Base-by-base conservation (phyloP, 1,140 invertebrate genomes). In the Drosophila fuyamai region DNA sequence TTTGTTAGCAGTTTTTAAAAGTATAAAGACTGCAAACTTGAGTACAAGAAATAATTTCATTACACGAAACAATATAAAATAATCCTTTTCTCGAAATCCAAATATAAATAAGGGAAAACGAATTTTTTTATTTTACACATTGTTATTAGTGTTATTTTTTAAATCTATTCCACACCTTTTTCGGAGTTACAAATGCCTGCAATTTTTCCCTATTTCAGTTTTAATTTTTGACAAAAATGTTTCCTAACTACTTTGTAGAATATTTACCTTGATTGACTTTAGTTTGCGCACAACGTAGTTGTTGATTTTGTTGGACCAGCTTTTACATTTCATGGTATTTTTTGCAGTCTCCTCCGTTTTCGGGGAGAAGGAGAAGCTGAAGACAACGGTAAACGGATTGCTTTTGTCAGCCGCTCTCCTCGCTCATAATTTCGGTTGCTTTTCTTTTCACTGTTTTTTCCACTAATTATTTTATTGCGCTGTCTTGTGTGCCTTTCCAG, bases 261-360 rank as follows among this genome's bases (percentile, higher is more conserved):
- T 79, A 90, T 73, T 92, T 92, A 92, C 91, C 91, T 92, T 92
- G 47, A 92, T 91, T 29, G 74, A 92, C 66, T 92, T 92, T 23
- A 92, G 48, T 78, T 73, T 79, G 68, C 91, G 88, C 65, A 81
- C 91, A 91, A 92, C 91, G 80, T 90, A 92, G 58, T 92, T 91
- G 91, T 92, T 92, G 74, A 92, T 75, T 92, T 92, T 92, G 81
- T 92, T 92, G 18, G 88, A 92, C 91, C 91, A 92, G 59, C 91
- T 92, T 92, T 92, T 92, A 78, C 91, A 92, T 92, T 92, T 92
- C 91, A 92, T 92, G 77, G 88, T 88, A 92, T 78, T 91, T 80
- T 91, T 81, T 76, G 88, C 75, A 54, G 43, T 77, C 57, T 59
- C 60, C 62, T 41, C 55, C 60, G 63, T 56, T 18, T 36, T 18